phyloP scores from a whole-genome alignment of 2,888 invertebrate genomes.

The Nudaria mundana region DNA sequence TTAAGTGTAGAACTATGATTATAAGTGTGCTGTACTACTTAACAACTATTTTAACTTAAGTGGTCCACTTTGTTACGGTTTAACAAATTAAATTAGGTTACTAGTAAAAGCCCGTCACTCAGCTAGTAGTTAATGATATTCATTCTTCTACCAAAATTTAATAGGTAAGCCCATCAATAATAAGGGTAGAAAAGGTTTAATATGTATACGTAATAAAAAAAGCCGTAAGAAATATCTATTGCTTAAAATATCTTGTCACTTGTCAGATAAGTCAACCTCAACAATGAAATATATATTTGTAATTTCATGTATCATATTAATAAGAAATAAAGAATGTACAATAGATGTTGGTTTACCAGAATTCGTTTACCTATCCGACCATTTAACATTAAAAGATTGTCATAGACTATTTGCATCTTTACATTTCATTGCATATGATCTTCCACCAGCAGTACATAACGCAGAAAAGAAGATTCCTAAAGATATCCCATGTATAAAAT shows the following conservation, averaged over 20 bases:
- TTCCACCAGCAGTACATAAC: slow-evolving; percentile 33
- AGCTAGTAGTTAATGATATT: no score
- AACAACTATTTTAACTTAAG: no score
- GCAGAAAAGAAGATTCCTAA: slow-evolving; percentile 67
- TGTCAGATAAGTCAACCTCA: slow-evolving; percentile 1
- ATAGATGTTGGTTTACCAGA: slow-evolving; percentile 51
- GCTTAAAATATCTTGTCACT: neutral
- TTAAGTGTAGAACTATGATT: no score
- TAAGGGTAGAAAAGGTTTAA: no score
- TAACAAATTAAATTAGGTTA: no score
- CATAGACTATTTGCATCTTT: slow-evolving; percentile 79
- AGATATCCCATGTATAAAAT: slow-evolving; percentile 76
- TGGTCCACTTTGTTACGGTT: no score
- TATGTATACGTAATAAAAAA: no score
- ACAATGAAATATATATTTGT: slow-evolving; percentile 41
- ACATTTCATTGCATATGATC: slow-evolving; percentile 62
- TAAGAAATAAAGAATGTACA: slow-evolving; percentile 37
- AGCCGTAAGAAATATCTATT: slow-evolving; percentile 8
- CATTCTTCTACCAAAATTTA: no score
- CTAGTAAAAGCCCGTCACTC: no score
- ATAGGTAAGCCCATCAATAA: no score
- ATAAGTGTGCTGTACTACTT: no score
- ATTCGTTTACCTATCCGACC: slow-evolving; percentile 76
- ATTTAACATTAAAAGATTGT: slow-evolving; percentile 80
- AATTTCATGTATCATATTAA: slow-evolving; percentile 23